Evolutionary conservation across 1,140 invertebrate species (phyloP), one percentile per base, ranked within the genome.

Genomic region (Aradophagus sp.): DNA sequence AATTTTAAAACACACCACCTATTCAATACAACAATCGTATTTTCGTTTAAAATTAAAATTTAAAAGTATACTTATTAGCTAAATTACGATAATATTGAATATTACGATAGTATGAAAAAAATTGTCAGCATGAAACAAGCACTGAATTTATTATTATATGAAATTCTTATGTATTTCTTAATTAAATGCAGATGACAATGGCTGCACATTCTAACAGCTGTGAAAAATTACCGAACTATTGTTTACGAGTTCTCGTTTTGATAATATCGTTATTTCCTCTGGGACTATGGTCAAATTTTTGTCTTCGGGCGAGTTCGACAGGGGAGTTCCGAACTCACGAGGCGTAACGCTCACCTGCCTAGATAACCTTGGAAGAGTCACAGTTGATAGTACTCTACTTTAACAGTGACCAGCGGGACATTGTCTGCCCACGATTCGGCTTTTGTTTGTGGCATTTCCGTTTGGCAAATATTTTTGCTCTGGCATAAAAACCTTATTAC

Each of bases 291-390:
- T 61, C 47, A 31, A 61, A 61, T 61, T 68, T 68, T 68, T 55
- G 65, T 68, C 45, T 56, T 29, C 41, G 12, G 31, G 35, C 16
- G 15, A 7, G 15, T 48, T 39, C 42, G 29, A 47, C 55, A 13
- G 48, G 65, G 65, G 55, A 61, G 42, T 69, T 47, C 32, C 17
- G 38, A 50, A 23, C 36, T 42, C 50, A 31, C 50, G 35, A 55
- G 50, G 56, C 66, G 58, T 56, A 45, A 70, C 66, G 66, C 52
- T 70, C 66, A 70, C 66, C 66, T 70, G 66, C 52, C 38, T 58
- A 27, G 38, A 44, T 52, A 58, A 61, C 67, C 58, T 70, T 70
- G 67, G 34, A 56, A 62, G 52, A 62, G 67, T 17, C 52, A 63
- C 52, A 58, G 50, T 58, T 70, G 67, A 70, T 65, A 65, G 45